These are phyloP conservation scores for Eupeodes luniger DNA, from an alignment of 2,888 invertebrate species.

Conservation along the genomic window DNA sequence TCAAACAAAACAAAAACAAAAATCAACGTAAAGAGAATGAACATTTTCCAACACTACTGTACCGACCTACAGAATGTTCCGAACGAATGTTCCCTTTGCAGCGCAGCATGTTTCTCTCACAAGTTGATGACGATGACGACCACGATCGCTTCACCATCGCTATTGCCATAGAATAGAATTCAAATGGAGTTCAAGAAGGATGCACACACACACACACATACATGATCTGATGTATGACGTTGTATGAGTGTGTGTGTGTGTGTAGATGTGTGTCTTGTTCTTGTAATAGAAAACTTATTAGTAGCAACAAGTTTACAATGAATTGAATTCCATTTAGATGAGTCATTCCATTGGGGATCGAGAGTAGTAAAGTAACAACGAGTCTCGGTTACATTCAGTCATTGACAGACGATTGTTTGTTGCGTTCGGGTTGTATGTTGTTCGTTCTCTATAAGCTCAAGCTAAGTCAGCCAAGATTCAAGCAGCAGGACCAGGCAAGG, in stretches of 20 bases:
- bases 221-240: not conserved
- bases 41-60: conserved; percentile 65
- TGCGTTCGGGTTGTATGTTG: conserved; percentile 67
- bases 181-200: conserved; percentile 54
- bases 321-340: conserved; percentile 77
- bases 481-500: not conserved
- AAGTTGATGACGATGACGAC: conserved; percentile 27
- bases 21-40: conserved; percentile 40
- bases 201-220: conserved; percentile 24
- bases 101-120: conserved; percentile 39
- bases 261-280: conserved; percentile 58
- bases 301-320: conserved; percentile 77
- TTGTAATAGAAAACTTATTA: conserved; percentile 76
- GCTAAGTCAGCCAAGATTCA: not conserved
- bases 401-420: conserved; percentile 72
- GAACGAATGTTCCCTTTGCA: conserved; percentile 27
- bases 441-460: conserved; percentile 21
- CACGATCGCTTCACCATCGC: not conserved
- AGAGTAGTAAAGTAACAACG: conserved; percentile 58
- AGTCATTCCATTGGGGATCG: conserved; percentile 70
- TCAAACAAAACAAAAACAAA: conserved; percentile 29
- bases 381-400: conserved; percentile 73
- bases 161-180: not conserved
- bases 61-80: conserved; percentile 38
- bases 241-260: not conserved